A percentile compares a stretch with the other conserved stretches of the same genome.
Conservation (phyloP, 2,113 vertebrate species). For the Chiloscyllium plagiosum region DNA sequence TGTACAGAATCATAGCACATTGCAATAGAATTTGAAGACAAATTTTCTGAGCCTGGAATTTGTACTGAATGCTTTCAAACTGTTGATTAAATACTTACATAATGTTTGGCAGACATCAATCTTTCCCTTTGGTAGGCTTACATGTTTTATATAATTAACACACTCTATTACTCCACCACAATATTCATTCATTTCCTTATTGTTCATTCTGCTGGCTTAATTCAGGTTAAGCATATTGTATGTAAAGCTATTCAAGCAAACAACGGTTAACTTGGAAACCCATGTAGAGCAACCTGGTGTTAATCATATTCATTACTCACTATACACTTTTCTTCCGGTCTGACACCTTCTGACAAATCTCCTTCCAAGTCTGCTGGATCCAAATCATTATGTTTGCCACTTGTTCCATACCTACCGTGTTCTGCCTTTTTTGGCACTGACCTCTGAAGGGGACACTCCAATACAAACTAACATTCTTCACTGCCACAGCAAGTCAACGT, state of each 20-base stretch:
- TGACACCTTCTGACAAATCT: background rate
- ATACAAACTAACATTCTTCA: background rate
- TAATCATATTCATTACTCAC: constrained; percentile 30
- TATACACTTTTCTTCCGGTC: background rate
- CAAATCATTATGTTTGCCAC: background rate
- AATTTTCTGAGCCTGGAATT: background rate
- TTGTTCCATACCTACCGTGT: background rate
- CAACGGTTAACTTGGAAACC: background rate
- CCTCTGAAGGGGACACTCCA: background rate
- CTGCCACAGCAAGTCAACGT: background rate
- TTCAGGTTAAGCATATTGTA: background rate
- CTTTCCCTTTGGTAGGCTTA: background rate
- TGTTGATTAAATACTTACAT: background rate
- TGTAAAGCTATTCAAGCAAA: background rate
- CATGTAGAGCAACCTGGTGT: background rate
- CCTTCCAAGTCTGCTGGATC: background rate
- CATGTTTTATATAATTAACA: background rate
- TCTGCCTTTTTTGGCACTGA: background rate
- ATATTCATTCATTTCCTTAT: background rate
- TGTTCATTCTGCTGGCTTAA: background rate
- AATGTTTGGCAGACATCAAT: background rate
- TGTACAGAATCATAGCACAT: background rate
- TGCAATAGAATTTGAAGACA: background rate
- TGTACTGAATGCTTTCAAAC: background rate
- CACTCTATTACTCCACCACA: background rate